Conservation (phyloP, 2,888 invertebrate genomes). For the Leptura quadrifasciata region DNA sequence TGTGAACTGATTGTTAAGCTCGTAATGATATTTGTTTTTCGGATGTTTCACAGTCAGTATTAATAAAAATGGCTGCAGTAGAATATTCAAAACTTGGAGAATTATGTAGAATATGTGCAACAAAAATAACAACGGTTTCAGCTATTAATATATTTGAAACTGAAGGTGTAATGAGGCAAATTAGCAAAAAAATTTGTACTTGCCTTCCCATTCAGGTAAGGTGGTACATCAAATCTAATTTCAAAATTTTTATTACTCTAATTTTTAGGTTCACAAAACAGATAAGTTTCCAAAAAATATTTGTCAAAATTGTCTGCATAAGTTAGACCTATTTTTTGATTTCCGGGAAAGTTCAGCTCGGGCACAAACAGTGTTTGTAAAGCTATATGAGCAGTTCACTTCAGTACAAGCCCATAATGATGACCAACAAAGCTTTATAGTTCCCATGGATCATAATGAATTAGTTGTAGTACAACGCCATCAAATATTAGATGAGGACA, state of each 20-base stretch:
- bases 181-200: constrained; percentile 77
- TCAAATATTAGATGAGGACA: constrained; percentile 64
- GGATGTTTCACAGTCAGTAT: too few species aligned
- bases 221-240: constrained; percentile 3
- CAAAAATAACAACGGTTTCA: constrained; percentile 69
- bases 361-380: constrained; percentile 75
- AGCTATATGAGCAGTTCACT: constrained; percentile 68
- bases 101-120: constrained; percentile 72
- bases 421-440: constrained; percentile 47
- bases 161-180: constrained; percentile 75
- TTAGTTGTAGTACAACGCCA: constrained; percentile 68
- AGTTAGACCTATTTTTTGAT: constrained; percentile 76
- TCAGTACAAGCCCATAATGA: constrained; percentile 28
- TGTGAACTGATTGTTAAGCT: constrained; percentile 15
- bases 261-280: constrained; percentile 74
- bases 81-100: constrained; percentile 65
- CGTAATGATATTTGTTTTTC: neutral
- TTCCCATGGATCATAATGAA: constrained; percentile 59
- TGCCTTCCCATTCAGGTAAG: constrained; percentile 77
- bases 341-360: constrained; percentile 76
- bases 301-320: constrained; percentile 77
- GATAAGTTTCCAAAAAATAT: constrained; percentile 78
- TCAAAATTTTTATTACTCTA: constrained; percentile 26
- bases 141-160: constrained; percentile 71
- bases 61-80: constrained; percentile 41